phyloP scores from a whole-genome alignment of 1,140 invertebrate species.

The Drosophila rhopaloa region DNA sequence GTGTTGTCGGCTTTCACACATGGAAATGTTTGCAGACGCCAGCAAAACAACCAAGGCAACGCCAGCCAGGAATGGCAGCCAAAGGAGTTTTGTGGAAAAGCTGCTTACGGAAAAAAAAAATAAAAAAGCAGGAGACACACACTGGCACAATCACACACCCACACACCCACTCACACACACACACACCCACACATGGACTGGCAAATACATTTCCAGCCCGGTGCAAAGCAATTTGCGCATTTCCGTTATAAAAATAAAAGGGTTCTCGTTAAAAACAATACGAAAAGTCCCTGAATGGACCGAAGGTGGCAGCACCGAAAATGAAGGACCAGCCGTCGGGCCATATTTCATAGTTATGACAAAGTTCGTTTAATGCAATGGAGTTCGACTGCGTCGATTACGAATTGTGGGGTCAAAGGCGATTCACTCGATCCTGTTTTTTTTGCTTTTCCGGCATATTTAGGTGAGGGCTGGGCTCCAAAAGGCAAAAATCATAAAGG shows the following conservation, averaged over 20 bases:
- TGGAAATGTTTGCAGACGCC: constrained; percentile 80
- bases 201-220: constrained; percentile 71
- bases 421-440: constrained; percentile 4
- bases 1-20: constrained; percentile 69
- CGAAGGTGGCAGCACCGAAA: constrained; percentile 6
- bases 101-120: constrained; percentile 79
- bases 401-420: constrained; percentile 15
- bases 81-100: constrained; percentile 65
- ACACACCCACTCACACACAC: constrained; percentile 1
- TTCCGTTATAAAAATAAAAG: constrained; percentile 80
- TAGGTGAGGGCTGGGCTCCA: no score
- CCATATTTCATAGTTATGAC: constrained; percentile 74
- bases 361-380: constrained; percentile 68
- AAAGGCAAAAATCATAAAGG: no score
- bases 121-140: constrained; percentile 67
- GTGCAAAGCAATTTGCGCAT: constrained; percentile 82
- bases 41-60: constrained; percentile 68
- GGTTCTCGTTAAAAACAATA: constrained; percentile 79
- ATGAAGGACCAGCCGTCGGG: constrained; percentile 40
- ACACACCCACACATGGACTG: constrained; percentile 15
- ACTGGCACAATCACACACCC: constrained; percentile 14
- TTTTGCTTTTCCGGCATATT: background rate
- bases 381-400: constrained; percentile 43
- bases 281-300: constrained; percentile 46
- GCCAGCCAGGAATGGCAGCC: constrained; percentile 29